Evolutionary conservation across 2,888 invertebrate species (phyloP), one percentile per base, ranked within the genome.

Genomic region (Athalia circularis): DNA sequence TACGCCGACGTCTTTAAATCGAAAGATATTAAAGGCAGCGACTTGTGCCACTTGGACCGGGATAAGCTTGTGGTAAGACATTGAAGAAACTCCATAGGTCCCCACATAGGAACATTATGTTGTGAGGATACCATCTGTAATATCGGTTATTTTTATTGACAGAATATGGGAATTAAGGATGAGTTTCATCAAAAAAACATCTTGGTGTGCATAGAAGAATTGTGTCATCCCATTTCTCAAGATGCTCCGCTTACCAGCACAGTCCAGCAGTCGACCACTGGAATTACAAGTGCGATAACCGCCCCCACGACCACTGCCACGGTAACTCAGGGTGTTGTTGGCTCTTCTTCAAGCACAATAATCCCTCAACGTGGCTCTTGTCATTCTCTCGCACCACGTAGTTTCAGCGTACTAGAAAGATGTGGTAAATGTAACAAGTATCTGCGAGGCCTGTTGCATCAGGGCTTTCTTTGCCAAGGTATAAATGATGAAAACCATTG

Each of bases 141-240:
- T 43, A 75, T 9, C 47, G 5, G n/a, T 8, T 13, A 29, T 62
- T 52, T 75, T 75, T 9, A 9, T 43, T 91, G 91, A 61, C 90
- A 95, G 95, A 93, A 92, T 87, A 94, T 95, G 94, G 95, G 95
- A 82, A 94, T 95, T 85, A 93, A 94, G 87, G 95, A 95, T 91
- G 94, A 94, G 82, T 95, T 94, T 86, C 95, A 95, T 88, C 94
- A 95, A 86, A 93, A 92, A 86, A 93, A 94, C 76, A 93, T 95
- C 84, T 90, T 95, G 82, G 92, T 93, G 64, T 94, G 94, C 88
- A 92, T 95, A 82, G 93, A 94, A 86, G 95, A 95, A 87, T 91
- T 95, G 77, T 92, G 92, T 82, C 85, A 87, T 62, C 65, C 76
- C 9, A 13, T 48, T 15, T 50, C 72, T 3, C 13, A 57, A 61